Evolutionary conservation across 2,113 vertebrate species (phyloP), one percentile per base, ranked within the genome.

Genomic region (Stigmatopora argus): DNA sequence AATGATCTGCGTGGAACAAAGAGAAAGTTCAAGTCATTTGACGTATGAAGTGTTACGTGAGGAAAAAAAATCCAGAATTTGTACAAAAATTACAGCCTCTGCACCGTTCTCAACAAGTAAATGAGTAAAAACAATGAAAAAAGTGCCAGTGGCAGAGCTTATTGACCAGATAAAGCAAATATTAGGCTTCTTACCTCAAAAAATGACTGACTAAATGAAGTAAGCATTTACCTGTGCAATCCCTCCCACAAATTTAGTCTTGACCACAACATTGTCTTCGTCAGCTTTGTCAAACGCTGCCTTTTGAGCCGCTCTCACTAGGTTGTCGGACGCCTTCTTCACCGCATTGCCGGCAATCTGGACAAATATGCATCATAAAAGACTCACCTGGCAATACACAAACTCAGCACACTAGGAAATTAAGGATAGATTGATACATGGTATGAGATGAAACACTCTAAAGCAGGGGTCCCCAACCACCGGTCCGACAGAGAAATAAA

Each of bases 241-340:
- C 86, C 97, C 97, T 41, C 97, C 97, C 45, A 99, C 97, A 74
- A 99, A 99, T 88, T 97, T 98, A 0, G 96, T 98, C 90, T 99
- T 97, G 70, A 99, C 97, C 53, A 99, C 96, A 7, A 99, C 93
- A 0, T 93, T 95, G 0, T 96, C 90, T 1, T 98, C 97, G 5
- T 98, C 96, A 0, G 94, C 89, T 87, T 98, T 98, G 75, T 96
- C 94, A 73, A 99, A 99, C 0, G 94, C 96, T 11, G 97, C 96
- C 80, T 99, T 98, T 81, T 99, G 96, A 21, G 97, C 97, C 0
- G 97, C 97, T 38, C 95, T 89, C 14, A 99, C 97, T 19, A 99
- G 91, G 81, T 96, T 98, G 89, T 99, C 97, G 0, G 97, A 99
- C 0, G 97, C 97, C 75, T 96, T 91, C 75, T 99, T 99, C 63